Evolutionary conservation across 1,140 invertebrate species (phyloP).

Genomic region (Pantala flavescens): DNA sequence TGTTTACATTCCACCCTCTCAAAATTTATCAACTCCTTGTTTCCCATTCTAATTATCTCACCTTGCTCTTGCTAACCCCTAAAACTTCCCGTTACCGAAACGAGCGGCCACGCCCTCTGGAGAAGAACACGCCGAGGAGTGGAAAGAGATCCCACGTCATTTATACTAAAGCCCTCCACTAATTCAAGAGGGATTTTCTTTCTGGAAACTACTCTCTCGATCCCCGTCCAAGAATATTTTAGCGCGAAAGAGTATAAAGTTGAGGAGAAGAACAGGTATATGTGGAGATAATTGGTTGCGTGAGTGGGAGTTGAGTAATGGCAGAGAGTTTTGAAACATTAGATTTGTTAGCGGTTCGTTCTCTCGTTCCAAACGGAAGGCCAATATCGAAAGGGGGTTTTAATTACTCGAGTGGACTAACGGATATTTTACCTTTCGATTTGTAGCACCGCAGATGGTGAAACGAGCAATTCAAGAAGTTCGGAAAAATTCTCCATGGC

Average conservation of each 20-base stretch:
- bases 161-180: neutral
- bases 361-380: too few relatives aligned
- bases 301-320: conserved; percentile 1
- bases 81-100: neutral
- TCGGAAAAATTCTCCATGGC: too few relatives aligned
- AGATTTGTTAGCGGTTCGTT: neutral
- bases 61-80: conserved; percentile 1
- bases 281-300: neutral
- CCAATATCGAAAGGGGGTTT: too few relatives aligned
- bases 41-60: neutral
- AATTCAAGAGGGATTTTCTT: neutral
- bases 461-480: too few relatives aligned
- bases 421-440: too few relatives aligned
- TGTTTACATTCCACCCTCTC: neutral
- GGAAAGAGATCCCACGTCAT: neutral
- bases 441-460: too few relatives aligned
- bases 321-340: neutral
- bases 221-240: neutral
- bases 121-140: neutral
- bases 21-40: conserved; percentile 5
- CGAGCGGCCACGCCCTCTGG: neutral
- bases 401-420: too few relatives aligned
- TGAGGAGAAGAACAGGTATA: neutral
- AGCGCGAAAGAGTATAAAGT: neutral
- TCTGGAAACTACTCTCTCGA: neutral